Evolutionary conservation across 2,797 vertebrate species (phyloP).

Genomic region (Centropyge bicolor): DNA sequence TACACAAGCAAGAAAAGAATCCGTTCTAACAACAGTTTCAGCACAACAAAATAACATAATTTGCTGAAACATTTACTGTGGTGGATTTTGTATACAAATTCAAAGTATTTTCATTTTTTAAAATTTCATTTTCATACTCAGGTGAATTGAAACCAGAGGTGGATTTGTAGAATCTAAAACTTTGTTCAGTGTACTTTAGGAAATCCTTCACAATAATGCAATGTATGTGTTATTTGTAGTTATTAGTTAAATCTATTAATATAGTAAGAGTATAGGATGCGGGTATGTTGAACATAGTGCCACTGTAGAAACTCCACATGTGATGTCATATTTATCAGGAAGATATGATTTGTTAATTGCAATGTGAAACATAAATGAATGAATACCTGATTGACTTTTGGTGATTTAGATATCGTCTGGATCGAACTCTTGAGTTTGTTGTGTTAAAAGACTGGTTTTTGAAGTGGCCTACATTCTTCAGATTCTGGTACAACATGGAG

Average conservation of each 20-base stretch:
- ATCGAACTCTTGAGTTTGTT: slow-evolving; percentile 67
- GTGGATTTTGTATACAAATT: not conserved
- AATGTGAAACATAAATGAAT: not conserved
- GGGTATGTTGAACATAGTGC: not conserved
- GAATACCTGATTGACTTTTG: slow-evolving; percentile 49
- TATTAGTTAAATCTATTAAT: not conserved
- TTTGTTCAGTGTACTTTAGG: not conserved
- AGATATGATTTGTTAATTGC: not conserved
- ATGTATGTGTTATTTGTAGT: not conserved
- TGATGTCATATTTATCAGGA: not conserved
- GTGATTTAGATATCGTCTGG: slow-evolving; percentile 47
- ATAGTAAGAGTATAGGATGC: not conserved
- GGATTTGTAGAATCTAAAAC: not conserved
- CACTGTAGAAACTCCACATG: not conserved
- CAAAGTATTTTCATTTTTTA: too few species aligned
- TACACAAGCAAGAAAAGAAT: not conserved
- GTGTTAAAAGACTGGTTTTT: slow-evolving; percentile 76
- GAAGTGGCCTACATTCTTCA: slow-evolving; percentile 88
- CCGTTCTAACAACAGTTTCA: not conserved
- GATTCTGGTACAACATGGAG: slow-evolving; percentile 88
- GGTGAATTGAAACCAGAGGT: not conserved
- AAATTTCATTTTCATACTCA: not conserved
- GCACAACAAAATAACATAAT: not conserved
- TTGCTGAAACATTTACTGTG: not conserved
- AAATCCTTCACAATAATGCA: not conserved